Evolutionary conservation across 2,888 invertebrate species (phyloP).

Genomic region (Exocentrus adspersus): DNA sequence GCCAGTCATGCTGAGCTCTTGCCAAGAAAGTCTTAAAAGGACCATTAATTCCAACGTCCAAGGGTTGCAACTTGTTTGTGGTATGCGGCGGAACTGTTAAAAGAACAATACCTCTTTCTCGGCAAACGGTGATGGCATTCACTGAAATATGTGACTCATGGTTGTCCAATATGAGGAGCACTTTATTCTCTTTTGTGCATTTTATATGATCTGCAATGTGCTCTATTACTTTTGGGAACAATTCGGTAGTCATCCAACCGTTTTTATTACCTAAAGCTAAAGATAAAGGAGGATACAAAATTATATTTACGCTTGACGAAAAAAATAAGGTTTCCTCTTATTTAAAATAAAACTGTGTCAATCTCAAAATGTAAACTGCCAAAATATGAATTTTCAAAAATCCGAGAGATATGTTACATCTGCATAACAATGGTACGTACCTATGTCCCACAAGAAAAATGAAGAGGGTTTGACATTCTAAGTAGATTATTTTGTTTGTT

Average conservation of each 20-base stretch:
- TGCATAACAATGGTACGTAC: too few species aligned
- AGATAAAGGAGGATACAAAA: background rate
- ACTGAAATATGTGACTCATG: slow-evolving; percentile 28
- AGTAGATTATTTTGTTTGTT: too few species aligned
- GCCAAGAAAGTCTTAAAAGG: slow-evolving; percentile 30
- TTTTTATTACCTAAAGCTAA: slow-evolving; percentile 25
- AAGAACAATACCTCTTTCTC: slow-evolving; percentile 31
- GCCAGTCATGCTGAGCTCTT: slow-evolving; percentile 26
- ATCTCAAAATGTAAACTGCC: too few species aligned
- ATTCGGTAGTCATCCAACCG: slow-evolving; percentile 30
- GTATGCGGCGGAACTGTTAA: slow-evolving; percentile 33
- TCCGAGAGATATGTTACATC: too few species aligned
- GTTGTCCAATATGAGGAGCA: slow-evolving; percentile 30
- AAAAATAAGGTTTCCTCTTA: too few species aligned
- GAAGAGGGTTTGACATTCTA: too few species aligned
- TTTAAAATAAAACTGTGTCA: too few species aligned
- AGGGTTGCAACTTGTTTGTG: slow-evolving; percentile 30
- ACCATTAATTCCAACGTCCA: slow-evolving; percentile 36
- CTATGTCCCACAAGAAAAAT: too few species aligned
- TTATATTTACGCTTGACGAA: too few species aligned
- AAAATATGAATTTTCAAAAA: too few species aligned
- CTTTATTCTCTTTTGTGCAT: slow-evolving; percentile 23
- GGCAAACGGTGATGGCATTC: slow-evolving; percentile 23
- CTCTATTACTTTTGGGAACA: background rate
- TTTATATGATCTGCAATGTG: background rate